Evolutionary conservation across 2,797 vertebrate genomes (phyloP).

Genomic region (Gorsachius magnificus): DNA sequence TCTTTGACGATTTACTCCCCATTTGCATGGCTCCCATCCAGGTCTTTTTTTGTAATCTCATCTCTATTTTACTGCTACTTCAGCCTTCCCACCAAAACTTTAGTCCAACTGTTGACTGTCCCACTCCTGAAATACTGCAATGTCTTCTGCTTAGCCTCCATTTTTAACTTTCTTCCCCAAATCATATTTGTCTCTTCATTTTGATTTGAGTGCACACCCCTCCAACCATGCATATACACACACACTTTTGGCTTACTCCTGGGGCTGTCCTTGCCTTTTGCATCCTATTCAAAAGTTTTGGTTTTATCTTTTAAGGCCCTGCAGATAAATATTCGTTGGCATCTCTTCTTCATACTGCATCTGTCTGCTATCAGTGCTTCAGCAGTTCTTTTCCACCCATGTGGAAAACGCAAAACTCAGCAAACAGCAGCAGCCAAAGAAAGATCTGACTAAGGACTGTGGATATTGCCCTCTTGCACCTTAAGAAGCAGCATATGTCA

Average conservation of each 20-base stretch:
- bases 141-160: neutral
- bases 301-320: neutral
- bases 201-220: neutral
- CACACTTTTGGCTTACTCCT: neutral
- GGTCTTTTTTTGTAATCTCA: neutral
- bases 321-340: neutral
- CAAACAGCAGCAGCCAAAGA: neutral
- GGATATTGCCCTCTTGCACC: neutral
- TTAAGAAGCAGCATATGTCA: neutral
- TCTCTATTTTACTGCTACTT: neutral
- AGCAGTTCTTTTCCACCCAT: neutral
- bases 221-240: neutral
- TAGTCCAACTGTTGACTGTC: neutral
- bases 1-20: neutral
- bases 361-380: neutral
- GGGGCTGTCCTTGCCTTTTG: neutral
- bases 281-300: neutral
- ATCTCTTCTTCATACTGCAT: neutral
- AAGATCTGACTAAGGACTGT: neutral
- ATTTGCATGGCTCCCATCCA: neutral
- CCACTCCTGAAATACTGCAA: neutral
- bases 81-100: neutral
- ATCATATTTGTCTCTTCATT: neutral
- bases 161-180: neutral
- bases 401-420: neutral